phyloP scores from a whole-genome alignment of 1,140 invertebrate genomes.

The Gryllus bimaculatus region DNA sequence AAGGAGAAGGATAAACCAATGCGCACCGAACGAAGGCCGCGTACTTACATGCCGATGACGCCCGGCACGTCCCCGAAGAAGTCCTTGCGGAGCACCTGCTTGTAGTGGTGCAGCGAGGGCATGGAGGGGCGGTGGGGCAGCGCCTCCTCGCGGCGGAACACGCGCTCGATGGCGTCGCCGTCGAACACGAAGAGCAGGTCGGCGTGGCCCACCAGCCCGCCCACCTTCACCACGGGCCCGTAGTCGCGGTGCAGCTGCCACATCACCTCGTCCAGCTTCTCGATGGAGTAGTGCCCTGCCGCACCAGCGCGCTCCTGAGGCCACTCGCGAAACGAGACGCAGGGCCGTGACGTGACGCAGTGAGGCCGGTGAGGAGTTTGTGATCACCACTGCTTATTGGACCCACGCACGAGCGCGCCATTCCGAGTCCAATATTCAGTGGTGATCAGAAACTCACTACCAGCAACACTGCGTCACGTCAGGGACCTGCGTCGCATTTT shows the following conservation, averaged over 20 bases:
- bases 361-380: too few species aligned
- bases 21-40: not conserved
- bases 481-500: too few species aligned
- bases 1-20: too few species aligned
- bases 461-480: too few species aligned
- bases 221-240: constrained; percentile 62
- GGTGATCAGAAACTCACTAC: too few species aligned
- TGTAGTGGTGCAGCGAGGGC: constrained; percentile 68
- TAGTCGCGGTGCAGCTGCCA: constrained; percentile 51
- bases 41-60: constrained; percentile 67
- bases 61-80: constrained; percentile 64
- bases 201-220: constrained; percentile 62
- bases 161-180: constrained; percentile 61
- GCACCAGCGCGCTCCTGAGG: too few species aligned
- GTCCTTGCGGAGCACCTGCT: constrained; percentile 58
- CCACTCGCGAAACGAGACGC: too few species aligned
- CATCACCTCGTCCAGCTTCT: constrained; percentile 64
- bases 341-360: too few species aligned
- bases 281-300: constrained; percentile 59
- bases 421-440: too few species aligned
- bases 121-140: constrained; percentile 69
- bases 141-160: constrained; percentile 62
- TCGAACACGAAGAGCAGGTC: constrained; percentile 70
- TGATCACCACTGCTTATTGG: too few species aligned
- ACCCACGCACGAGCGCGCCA: too few species aligned